phyloP scores from a whole-genome alignment of 1,140 invertebrate species.

The Brachionus sp. region DNA sequence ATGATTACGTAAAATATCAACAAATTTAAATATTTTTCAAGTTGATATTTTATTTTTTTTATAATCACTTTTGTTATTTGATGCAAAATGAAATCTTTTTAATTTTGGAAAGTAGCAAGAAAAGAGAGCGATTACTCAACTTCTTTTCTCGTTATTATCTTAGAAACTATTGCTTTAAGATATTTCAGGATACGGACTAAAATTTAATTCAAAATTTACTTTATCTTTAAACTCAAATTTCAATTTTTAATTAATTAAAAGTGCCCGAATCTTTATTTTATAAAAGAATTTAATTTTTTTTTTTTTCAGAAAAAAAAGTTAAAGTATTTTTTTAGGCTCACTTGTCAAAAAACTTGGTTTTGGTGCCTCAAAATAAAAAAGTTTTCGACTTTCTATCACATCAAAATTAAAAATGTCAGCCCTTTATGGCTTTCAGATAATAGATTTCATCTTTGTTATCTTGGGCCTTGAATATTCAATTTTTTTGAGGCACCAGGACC shows the following conservation, averaged over 20 bases:
- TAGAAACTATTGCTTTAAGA: neutral
- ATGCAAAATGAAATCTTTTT: neutral
- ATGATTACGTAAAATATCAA: neutral
- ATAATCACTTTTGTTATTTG: slow-evolving; percentile 4
- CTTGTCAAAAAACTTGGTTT: too few relatives aligned
- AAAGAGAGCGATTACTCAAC: neutral
- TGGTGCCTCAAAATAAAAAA: too few relatives aligned
- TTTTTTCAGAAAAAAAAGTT: too few relatives aligned
- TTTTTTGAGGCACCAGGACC: too few relatives aligned
- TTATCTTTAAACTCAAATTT: neutral
- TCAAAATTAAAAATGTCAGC: too few relatives aligned
- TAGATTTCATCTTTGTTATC: too few relatives aligned
- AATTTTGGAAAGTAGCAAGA: neutral
- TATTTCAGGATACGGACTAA: neutral
- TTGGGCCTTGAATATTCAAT: too few relatives aligned
- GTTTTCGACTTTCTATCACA: too few relatives aligned
- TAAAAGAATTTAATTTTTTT: neutral
- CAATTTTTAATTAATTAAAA: neutral
- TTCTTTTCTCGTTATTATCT: neutral
- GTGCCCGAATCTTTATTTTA: too few relatives aligned
- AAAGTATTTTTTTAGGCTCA: too few relatives aligned
- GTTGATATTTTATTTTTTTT: neutral
- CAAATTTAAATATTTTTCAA: neutral
- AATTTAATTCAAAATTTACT: neutral
- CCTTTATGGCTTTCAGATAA: too few relatives aligned